Evolutionary conservation across 2,888 invertebrate genomes (phyloP).

Genomic region (Melinaea marsaeus): DNA sequence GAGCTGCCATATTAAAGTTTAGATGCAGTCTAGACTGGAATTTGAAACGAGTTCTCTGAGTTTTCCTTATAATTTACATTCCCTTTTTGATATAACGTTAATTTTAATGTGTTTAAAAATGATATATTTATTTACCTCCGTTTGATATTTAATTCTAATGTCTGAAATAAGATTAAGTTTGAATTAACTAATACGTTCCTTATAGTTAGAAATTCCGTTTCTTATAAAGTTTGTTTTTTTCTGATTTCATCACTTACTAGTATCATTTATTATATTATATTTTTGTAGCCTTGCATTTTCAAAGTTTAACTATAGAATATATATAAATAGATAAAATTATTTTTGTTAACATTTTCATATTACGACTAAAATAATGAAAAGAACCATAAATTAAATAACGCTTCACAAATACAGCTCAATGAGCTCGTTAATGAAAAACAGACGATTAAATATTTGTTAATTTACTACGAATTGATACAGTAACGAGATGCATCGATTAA

Average conservation of each 20-base stretch:
- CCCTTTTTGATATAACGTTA: slow-evolving; percentile 31
- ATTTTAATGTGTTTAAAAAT: slow-evolving; percentile 10
- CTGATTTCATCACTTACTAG: too few species aligned
- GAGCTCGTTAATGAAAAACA: neutral
- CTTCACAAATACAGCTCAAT: neutral
- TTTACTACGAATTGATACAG: neutral
- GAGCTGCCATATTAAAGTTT: slow-evolving; percentile 50
- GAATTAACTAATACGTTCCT: neutral
- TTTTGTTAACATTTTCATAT: neutral
- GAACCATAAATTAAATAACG: slow-evolving; percentile 12
- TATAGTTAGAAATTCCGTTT: too few species aligned
- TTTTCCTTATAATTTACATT: slow-evolving; percentile 41
- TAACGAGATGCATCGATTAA: neutral
- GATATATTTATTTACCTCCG: neutral
- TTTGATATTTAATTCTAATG: neutral
- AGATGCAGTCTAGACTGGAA: slow-evolving; percentile 50
- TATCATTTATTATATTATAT: too few species aligned
- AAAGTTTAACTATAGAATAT: neutral
- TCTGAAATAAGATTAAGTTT: too few species aligned
- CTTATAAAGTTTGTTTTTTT: too few species aligned
- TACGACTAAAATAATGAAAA: slow-evolving; percentile 4
- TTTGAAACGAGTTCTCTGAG: slow-evolving; percentile 37
- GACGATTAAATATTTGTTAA: neutral
- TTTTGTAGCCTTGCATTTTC: too few species aligned
- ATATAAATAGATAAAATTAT: neutral